Evolutionary conservation across 2,113 vertebrate species (phyloP).

Genomic region (Chionis minor): DNA sequence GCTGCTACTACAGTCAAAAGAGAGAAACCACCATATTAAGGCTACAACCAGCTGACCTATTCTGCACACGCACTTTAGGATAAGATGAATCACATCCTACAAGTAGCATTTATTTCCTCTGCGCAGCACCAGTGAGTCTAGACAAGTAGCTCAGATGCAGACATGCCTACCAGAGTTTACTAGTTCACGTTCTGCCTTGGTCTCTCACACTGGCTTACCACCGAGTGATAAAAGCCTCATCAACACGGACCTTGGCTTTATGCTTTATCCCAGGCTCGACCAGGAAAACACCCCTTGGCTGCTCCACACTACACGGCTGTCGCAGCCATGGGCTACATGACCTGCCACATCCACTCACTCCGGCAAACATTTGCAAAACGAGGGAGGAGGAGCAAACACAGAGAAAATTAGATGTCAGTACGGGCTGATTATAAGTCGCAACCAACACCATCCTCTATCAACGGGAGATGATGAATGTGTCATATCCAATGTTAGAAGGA

Average conservation of each 20-base stretch:
- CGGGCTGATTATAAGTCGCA: accelerated
- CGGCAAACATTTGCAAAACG: accelerated
- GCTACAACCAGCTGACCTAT: neutral
- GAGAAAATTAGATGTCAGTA: neutral
- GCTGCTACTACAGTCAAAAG: neutral
- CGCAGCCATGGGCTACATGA: neutral
- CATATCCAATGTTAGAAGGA: neutral
- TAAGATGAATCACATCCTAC: neutral
- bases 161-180: neutral
- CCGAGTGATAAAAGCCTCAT: neutral
- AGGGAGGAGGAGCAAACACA: neutral
- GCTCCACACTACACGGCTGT: neutral
- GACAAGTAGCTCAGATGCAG: neutral
- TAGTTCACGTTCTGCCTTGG: neutral
- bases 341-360: neutral
- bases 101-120: neutral
- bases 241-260: neutral
- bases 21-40: neutral
- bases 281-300: accelerated
- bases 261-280: neutral
- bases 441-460: neutral
- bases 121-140: neutral
- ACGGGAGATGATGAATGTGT: neutral
- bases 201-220: neutral
- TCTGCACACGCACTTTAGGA: neutral